Evolutionary conservation across 2,797 vertebrate species (phyloP).

Genomic region (Loris lydekkerianus): DNA sequence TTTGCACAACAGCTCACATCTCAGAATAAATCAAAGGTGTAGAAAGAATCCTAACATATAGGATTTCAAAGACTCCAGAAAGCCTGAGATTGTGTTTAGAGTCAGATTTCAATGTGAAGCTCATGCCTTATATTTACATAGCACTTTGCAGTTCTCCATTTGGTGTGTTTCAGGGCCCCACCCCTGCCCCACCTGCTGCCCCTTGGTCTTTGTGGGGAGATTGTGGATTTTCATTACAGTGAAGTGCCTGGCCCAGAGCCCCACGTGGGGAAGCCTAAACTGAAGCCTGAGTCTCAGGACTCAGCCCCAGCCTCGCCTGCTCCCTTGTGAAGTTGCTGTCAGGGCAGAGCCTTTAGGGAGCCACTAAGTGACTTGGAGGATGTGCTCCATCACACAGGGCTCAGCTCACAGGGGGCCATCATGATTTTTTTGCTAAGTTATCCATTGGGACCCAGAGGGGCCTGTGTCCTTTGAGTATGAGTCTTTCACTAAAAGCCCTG

Average conservation of each 20-base stretch:
- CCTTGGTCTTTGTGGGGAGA: background rate
- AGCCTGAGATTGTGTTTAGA: background rate
- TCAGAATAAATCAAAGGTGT: background rate
- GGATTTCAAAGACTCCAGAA: background rate
- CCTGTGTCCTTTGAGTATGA: background rate
- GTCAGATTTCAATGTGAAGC: background rate
- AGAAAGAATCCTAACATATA: background rate
- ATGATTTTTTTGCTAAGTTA: background rate
- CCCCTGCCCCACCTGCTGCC: too few relatives aligned
- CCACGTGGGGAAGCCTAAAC: background rate
- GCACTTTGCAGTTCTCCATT: background rate
- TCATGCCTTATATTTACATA: slow-evolving; percentile 18
- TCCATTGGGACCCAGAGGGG: background rate
- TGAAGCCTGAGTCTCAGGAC: background rate
- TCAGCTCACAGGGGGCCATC: rapidly evolving
- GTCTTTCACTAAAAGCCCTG: background rate
- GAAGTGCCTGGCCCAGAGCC: background rate
- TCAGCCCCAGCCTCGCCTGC: background rate
- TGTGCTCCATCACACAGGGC: rapidly evolving
- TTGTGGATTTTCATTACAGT: too few relatives aligned
- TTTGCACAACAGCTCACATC: background rate
- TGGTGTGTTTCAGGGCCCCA: background rate
- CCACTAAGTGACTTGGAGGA: rapidly evolving
- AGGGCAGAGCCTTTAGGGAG: background rate
- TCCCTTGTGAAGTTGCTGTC: background rate